Evolutionary conservation across 2,113 vertebrate genomes (phyloP), one percentile per base, ranked within the genome.

Genomic region (Himantopus leucocephalus): DNA sequence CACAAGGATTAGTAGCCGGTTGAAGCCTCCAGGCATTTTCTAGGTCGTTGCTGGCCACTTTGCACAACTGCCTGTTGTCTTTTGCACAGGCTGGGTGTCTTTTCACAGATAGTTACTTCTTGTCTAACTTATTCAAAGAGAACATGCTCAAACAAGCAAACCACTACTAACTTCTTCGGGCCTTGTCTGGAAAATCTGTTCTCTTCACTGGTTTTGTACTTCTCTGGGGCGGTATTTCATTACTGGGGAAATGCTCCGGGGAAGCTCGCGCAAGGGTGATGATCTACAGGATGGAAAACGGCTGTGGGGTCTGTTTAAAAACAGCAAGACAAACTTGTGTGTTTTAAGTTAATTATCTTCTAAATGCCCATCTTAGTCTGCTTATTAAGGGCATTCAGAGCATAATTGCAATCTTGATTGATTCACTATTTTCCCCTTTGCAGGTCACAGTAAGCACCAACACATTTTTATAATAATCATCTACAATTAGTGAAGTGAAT

Each of bases 381-480:
- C 55, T 82, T 95, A 88, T 86, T 86, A 94, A 77, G 23, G 30
- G 30, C 43, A 87, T 89, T 93, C 55, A 85, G 67, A 93, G 34
- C 50, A 74, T 94, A 96, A 97, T 56, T 92, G 64, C 66, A 79
- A 35, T 96, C 83, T 91, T 64, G 78, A 91, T 59, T 92, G 79
- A 62, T 89, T 90, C 75, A 45, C 72, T 92, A 1, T 91, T 94
- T 92, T 92, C 64, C 60, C n/a, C 37, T 92, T 80, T 80, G 35
- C 52, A 84, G 88, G 83, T 90, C 78, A 87, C 35, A 77, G 48
- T 88, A 76, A 94, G 64, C 53, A 81, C 45, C 48, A 85, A 91
- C 80, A 89, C 14, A 50, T 95, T 96, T 93, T 95, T 94, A 93
- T 70, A 91, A 83, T 88, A 95, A 97, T 93, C 55, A 83, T 78